Percentiles rank a stretch among this genome's conserved stretches.
Evolutionary conservation across 1,140 invertebrate genomes (phyloP).

Genomic region (Pseudomyrmex concolor): DNA sequence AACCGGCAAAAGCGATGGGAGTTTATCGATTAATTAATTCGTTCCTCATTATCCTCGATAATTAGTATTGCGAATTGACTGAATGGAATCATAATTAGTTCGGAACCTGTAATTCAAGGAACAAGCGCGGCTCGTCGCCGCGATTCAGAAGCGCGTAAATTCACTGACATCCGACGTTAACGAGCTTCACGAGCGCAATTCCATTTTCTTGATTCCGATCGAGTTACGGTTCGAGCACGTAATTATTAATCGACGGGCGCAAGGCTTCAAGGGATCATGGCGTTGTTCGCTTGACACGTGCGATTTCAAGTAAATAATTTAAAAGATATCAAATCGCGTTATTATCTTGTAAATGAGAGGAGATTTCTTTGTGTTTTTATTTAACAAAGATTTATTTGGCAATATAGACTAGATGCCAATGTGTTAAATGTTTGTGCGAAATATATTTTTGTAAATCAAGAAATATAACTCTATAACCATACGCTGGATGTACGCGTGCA

Average conservation of each 20-base stretch:
- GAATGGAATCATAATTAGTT: constrained; percentile 54
- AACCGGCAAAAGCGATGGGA: not conserved
- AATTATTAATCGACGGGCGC: constrained; percentile 24
- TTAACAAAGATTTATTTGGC: too few relatives aligned
- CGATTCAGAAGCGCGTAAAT: constrained; percentile 35
- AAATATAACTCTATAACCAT: too few relatives aligned
- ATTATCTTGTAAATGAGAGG: too few relatives aligned
- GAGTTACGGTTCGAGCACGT: not conserved
- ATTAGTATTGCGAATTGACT: constrained; percentile 55
- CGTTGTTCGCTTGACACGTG: not conserved
- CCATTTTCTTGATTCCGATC: constrained; percentile 37
- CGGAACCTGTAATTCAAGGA: constrained; percentile 41
- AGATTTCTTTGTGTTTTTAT: too few relatives aligned
- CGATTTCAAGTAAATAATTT: not conserved
- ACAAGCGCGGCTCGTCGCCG: constrained; percentile 10
- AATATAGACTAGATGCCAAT: too few relatives aligned
- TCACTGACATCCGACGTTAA: constrained; percentile 25
- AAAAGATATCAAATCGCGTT: too few relatives aligned
- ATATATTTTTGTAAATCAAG: too few relatives aligned
- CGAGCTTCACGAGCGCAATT: constrained; percentile 2
- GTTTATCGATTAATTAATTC: constrained; percentile 74
- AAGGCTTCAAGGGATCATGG: not conserved
- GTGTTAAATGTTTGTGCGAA: too few relatives aligned
- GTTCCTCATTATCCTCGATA: constrained; percentile 68
- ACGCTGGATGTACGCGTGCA: too few relatives aligned